Evolutionary conservation across 2,113 vertebrate genomes (phyloP), one percentile per base, ranked within the genome.

Genomic region (Triplophysa siluroides): DNA sequence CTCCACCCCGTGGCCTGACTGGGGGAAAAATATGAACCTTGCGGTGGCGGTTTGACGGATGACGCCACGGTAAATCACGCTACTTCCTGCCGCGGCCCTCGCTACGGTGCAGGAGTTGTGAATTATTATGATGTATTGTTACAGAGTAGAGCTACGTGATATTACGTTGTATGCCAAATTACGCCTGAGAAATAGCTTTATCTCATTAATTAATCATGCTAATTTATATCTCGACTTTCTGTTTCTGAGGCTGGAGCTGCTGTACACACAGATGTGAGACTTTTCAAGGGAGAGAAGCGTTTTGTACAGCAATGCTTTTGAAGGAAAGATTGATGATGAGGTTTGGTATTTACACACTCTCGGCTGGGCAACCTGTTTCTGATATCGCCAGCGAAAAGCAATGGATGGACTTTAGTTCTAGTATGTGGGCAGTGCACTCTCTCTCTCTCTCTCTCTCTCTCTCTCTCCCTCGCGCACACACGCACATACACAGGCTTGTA

Each of bases 91-190:
- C 85, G 73, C 13, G 47, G 67, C 67, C 50, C 85, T 80, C 73
- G 58, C 85, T 45, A 63, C 8, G 77, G 72, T 80, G 73, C 80
- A 50, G 77, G 65, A 77, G 79, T 81, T 45, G 79, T 85, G 83
- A 87, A 85, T 87, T 87, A 87, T 85, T 81, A 83, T 79, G 83
- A 87, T 85, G 79, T 80, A 87, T 87, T 83, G 83, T 80, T 80
- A 87, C 82, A 58, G 77, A 58, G 76, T 63, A 38, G 83, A 69
- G 78, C 79, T 70, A 87, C 83, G 83, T 83, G 83, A 83, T 80
- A 87, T 82, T 74, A 77, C 77, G 45, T 83, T 83, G 85, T 82
- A 82, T 85, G 83, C 85, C 83, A 85, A 87, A 83, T 85, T 85
- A 83, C 81, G 16, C 56, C 81, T 78, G 83, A 87, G 79, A 54